phyloP scores from a whole-genome alignment of 2,888 invertebrate genomes.

The Philhelius pedissequus region DNA sequence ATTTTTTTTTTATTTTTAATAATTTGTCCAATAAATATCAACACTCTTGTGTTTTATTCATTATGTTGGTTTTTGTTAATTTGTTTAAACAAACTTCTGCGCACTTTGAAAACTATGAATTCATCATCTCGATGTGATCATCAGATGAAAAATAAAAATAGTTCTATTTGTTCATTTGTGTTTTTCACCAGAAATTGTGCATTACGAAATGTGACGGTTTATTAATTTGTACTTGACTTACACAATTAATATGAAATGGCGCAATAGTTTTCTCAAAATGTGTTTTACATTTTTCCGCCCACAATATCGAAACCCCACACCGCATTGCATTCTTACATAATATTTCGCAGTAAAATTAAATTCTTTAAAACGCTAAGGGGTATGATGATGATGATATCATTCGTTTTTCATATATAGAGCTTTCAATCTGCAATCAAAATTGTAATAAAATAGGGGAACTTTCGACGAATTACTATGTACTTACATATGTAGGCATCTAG shows the following conservation, averaged over 20 bases:
- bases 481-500: too few species aligned
- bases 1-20: too few species aligned
- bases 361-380: not conserved
- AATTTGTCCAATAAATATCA: too few species aligned
- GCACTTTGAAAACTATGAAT: not conserved
- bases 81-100: not conserved
- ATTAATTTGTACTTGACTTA: not conserved
- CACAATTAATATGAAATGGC: not conserved
- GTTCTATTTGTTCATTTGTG: not conserved
- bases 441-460: not conserved
- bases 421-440: not conserved
- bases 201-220: not conserved
- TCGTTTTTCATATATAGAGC: too few species aligned
- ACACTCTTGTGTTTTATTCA: not conserved
- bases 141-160: not conserved
- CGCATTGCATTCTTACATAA: too few species aligned
- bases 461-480: not conserved
- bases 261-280: constrained; percentile 1
- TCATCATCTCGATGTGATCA: not conserved
- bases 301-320: constrained; percentile 4
- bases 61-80: not conserved
- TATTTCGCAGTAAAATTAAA: constrained; percentile 46
- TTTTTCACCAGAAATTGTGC: not conserved
- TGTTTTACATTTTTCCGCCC: constrained; percentile 1
- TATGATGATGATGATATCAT: constrained; percentile 53